Conservation (phyloP, 2,888 invertebrate genomes). For the Cephus pulcher region DNA sequence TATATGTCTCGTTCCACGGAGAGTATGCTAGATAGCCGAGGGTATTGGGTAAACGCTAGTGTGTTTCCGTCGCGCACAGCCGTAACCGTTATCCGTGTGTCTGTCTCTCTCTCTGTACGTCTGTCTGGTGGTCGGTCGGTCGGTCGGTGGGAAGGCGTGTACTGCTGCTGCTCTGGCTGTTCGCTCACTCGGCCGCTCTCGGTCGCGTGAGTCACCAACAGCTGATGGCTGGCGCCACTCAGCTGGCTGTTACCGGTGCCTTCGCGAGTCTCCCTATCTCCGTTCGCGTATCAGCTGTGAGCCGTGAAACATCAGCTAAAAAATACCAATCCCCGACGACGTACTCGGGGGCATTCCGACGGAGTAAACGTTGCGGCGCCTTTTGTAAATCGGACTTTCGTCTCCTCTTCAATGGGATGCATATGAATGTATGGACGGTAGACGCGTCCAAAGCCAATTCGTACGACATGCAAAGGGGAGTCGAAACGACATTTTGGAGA, state of each 20-base stretch:
- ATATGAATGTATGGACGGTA: background rate
- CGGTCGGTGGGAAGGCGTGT: background rate
- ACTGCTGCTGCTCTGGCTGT: background rate
- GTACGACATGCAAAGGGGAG: background rate
- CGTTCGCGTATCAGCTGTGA: slow-evolving; percentile 51
- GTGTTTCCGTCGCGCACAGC: background rate
- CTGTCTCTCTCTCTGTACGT: background rate
- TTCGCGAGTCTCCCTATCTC: slow-evolving; percentile 51
- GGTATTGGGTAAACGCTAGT: background rate
- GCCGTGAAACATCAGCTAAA: slow-evolving; percentile 2
- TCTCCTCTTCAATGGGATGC: background rate
- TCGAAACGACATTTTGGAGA: background rate
- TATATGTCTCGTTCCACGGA: background rate
- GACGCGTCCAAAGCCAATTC: background rate
- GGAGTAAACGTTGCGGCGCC: background rate
- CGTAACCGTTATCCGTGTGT: background rate
- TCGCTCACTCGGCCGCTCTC: slow-evolving; percentile 20
- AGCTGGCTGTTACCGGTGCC: slow-evolving; percentile 62
- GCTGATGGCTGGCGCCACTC: slow-evolving; percentile 65
- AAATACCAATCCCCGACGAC: background rate
- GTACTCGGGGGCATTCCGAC: background rate
- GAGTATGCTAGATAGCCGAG: background rate
- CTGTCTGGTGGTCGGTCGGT: background rate
- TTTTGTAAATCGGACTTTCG: background rate
- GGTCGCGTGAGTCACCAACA: slow-evolving; percentile 63